Percentiles rank a stretch among this genome's conserved stretches.
Evolutionary conservation across 2,797 vertebrate species (phyloP).

Genomic region (Lepilemur septentrionalis): DNA sequence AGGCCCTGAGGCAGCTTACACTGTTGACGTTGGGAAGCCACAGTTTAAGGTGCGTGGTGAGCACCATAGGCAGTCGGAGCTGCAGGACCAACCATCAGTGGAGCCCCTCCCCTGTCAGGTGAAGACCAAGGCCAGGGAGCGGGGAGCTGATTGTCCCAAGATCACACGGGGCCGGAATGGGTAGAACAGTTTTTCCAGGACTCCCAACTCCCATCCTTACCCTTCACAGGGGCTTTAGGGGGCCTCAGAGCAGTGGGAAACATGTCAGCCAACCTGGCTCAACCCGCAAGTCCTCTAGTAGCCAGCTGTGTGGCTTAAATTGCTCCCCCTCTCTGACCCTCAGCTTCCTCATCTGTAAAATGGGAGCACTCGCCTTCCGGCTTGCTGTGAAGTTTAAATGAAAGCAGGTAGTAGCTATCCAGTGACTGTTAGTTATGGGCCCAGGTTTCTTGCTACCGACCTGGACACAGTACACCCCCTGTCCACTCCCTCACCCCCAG

Average conservation of each 20-base stretch:
- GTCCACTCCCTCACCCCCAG: accelerated
- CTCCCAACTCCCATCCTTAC: neutral
- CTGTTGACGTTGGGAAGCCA: neutral
- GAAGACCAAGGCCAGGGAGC: neutral
- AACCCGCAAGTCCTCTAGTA: neutral
- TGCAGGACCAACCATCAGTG: neutral
- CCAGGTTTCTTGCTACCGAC: neutral
- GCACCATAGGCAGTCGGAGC: neutral
- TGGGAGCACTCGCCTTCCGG: neutral
- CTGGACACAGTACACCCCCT: accelerated
- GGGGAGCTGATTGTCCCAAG: neutral
- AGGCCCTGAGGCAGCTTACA: neutral
- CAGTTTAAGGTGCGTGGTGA: neutral
- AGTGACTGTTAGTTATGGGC: accelerated
- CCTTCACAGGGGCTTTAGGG: neutral
- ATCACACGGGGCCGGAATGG: neutral
- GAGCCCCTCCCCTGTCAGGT: neutral
- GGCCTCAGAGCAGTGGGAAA: neutral
- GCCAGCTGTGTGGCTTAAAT: neutral
- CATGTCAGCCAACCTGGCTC: neutral
- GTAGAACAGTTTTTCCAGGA: neutral
- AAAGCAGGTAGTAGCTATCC: accelerated
- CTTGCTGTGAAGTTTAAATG: accelerated
- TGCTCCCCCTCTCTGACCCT: neutral
- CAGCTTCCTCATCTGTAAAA: neutral